phyloP scores from a whole-genome alignment of 2,888 invertebrate genomes.

The Polydrusus cervinus region DNA sequence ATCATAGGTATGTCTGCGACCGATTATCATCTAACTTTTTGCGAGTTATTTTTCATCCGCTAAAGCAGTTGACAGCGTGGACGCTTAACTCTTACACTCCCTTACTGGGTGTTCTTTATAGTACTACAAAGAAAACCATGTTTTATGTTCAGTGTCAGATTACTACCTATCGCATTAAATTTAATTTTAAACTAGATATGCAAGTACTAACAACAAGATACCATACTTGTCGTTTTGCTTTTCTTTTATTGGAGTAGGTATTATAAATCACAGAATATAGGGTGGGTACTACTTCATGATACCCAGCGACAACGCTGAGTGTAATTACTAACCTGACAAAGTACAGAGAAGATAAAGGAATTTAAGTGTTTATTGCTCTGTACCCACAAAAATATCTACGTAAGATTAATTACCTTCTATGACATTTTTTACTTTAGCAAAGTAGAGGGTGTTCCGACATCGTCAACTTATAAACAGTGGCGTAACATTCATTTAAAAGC shows the following conservation, averaged over 20 bases:
- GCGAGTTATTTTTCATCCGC: slow-evolving; percentile 39
- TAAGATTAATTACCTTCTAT: no score
- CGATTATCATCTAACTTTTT: slow-evolving; percentile 36
- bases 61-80: slow-evolving; percentile 28
- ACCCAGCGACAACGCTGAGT: neutral
- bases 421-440: no score
- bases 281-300: neutral
- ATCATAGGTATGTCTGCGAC: slow-evolving; percentile 33
- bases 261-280: slow-evolving; percentile 14
- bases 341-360: neutral
- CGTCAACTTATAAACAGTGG: neutral
- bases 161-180: slow-evolving; percentile 42
- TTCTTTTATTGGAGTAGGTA: neutral
- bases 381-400: neutral
- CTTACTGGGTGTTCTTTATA: slow-evolving; percentile 34
- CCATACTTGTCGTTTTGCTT: slow-evolving; percentile 3
- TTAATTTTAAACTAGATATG: slow-evolving; percentile 46
- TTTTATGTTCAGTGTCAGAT: slow-evolving; percentile 43
- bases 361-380: neutral
- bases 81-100: slow-evolving; percentile 34
- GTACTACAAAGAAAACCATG: slow-evolving; percentile 37
- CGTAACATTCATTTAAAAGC: neutral
- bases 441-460: no score
- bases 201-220: slow-evolving; percentile 45
- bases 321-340: slow-evolving; percentile 7